phyloP scores from a whole-genome alignment of 1,140 invertebrate genomes.

The Ceratitis capitata region DNA sequence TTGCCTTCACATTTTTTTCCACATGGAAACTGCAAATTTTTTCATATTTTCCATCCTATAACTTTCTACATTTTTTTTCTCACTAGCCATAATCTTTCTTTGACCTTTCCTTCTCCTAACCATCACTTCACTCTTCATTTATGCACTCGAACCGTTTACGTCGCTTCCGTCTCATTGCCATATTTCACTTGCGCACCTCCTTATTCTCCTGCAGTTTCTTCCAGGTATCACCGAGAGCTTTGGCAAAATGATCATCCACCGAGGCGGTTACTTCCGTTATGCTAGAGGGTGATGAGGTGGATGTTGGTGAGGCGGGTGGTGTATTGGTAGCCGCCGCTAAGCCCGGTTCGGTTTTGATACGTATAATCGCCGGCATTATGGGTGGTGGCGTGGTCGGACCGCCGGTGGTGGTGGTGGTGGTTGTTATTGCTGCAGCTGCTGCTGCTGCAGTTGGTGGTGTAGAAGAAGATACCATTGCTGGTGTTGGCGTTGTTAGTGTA shows the following conservation, averaged over 20 bases:
- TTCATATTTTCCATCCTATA: too few relatives aligned
- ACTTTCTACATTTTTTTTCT: neutral
- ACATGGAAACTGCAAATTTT: neutral
- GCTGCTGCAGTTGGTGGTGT: neutral
- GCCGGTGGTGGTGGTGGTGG: neutral
- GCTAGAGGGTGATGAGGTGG: conserved; percentile 44
- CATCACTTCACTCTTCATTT: conserved; percentile 5
- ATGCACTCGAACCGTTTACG: neutral
- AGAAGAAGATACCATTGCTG: neutral
- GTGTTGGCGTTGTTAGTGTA: neutral
- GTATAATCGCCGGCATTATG: conserved; percentile 43
- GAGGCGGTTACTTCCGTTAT: conserved; percentile 69
- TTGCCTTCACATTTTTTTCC: too few relatives aligned
- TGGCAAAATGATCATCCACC: conserved; percentile 96
- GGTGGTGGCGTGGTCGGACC: conserved; percentile 22
- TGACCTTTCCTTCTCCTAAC: neutral
- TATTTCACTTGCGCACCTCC: conserved; percentile 45
- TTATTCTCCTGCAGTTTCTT: conserved; percentile 77
- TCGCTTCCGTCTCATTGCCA: neutral
- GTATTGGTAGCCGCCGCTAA: conserved; percentile 52
- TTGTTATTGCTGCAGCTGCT: neutral
- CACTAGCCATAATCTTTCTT: neutral
- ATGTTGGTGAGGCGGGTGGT: conserved; percentile 56
- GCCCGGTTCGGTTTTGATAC: conserved; percentile 59
- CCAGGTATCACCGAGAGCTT: conserved; percentile 95